A percentile compares a stretch with the other conserved stretches of the same genome.
These are phyloP conservation scores for Priocnemis perturbator DNA, from an alignment of 2,888 invertebrate species.

Conservation along the genomic window DNA sequence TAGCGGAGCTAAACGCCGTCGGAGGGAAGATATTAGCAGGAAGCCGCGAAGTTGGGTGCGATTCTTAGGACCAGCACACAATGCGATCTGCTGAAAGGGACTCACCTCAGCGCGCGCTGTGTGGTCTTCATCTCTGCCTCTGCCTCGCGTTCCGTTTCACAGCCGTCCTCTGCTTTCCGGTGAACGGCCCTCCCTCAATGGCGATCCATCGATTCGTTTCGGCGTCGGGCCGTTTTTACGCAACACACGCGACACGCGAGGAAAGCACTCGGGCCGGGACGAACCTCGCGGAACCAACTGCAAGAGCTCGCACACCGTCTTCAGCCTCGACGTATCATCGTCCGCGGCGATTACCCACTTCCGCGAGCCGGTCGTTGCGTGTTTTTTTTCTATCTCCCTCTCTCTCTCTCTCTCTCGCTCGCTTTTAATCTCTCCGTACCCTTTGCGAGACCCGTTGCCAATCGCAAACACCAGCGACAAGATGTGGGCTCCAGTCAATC, in stretches of 20 bases:
- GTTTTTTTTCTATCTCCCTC: no score
- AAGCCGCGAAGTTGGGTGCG: no score
- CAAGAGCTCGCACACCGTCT: neutral
- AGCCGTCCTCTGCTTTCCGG: constrained; percentile 21
- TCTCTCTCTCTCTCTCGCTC: no score
- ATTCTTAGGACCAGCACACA: no score
- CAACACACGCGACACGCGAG: constrained; percentile 4
- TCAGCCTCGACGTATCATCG: neutral
- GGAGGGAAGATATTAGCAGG: no score
- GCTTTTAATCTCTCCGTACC: no score
- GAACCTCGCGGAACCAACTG: neutral
- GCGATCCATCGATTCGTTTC: constrained; percentile 47
- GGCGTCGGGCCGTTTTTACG: constrained; percentile 14
- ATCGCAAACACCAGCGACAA: no score
- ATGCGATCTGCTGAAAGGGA: neutral
- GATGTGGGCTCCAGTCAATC: no score
- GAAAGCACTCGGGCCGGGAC: neutral
- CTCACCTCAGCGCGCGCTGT: constrained; percentile 57
- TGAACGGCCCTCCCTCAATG: constrained; percentile 23
- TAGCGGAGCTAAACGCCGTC: no score
- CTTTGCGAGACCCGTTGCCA: no score
- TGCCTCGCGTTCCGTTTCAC: constrained; percentile 16
- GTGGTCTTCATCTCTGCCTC: constrained; percentile 57
- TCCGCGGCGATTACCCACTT: neutral
- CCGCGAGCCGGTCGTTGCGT: neutral